Base-by-base conservation (phyloP, 2,888 invertebrate genomes). In the Papilio elwesi region DNA sequence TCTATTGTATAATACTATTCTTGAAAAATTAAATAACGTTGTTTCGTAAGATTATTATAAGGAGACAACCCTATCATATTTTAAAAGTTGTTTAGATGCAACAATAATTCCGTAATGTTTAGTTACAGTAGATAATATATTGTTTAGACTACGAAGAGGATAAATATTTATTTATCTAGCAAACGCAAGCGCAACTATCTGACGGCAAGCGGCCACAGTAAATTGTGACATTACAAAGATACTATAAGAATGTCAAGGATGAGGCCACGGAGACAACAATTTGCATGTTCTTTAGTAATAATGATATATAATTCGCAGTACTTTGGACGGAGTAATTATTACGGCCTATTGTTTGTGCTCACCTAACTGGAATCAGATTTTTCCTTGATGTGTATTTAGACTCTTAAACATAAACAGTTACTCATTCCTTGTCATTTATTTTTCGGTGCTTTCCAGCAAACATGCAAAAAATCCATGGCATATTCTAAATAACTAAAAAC, bases 171-270 rank as follows among this genome's bases (percentile, higher is more conserved):
- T 68, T 64, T 73, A 64, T 59, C 26, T 59, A 47, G 43, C 52
- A 66, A 67, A 67, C 53, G 62, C 53, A 43, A 70, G 59, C 51
- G 16, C 62, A 57, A 36, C 47, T 68, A 70, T 73, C 70, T 64
- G n/a, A 48, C 57, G 53, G 52, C 43, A 63, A 68, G 64, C 69
- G 62, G 43, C 51, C 55, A 70, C 51, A 57, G 68, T 64, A 68
- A 73, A 74, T 68, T 68, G 74, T 70, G 80, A 81, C 80, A 80
- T 82, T 80, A 79, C 78, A 78, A 75, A 78, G 78, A 80, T 80
- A 83, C 81, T 78, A 84, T 76, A 89, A 86, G 83, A 85, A 89
- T 90, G 89, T 89, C 90, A 90, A 88, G 90, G 90, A 80, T 82
- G 77, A 75, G 68, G 68, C 73, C 76, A 78, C 76, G 74, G 74